Evolutionary conservation across 2,113 vertebrate species (phyloP).

Genomic region (Falcunculus frontatus): DNA sequence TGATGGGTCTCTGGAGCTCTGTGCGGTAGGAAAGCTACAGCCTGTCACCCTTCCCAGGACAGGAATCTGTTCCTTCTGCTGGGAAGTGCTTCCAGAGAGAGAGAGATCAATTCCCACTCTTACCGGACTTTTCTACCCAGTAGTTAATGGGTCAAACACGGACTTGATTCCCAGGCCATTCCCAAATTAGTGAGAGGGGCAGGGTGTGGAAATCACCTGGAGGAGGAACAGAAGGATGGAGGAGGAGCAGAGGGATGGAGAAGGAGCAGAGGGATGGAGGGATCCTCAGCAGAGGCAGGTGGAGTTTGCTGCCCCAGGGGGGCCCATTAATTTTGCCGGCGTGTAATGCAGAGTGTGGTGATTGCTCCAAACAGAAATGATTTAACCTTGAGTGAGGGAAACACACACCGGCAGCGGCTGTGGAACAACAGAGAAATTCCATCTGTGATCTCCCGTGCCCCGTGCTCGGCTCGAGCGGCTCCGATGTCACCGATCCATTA

Average conservation of each 20-base stretch:
- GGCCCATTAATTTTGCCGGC: background rate
- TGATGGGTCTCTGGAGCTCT: background rate
- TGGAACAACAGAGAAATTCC: constrained; percentile 21
- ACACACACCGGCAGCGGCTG: background rate
- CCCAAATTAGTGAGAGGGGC: background rate
- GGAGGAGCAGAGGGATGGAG: background rate
- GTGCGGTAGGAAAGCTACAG: background rate
- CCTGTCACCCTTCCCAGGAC: background rate
- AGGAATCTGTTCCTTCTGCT: background rate
- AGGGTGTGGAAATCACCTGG: background rate
- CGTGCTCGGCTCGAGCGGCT: background rate
- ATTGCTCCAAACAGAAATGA: constrained; percentile 18
- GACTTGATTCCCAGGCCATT: background rate
- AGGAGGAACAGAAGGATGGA: background rate
- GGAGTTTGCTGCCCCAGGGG: background rate
- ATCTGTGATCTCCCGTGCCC: constrained; percentile 5
- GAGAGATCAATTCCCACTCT: background rate
- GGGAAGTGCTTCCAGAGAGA: background rate
- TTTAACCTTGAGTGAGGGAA: constrained; percentile 53
- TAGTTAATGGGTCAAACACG: background rate
- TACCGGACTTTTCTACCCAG: background rate
- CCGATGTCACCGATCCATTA: background rate
- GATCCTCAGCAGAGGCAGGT: background rate
- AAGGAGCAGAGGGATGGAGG: background rate
- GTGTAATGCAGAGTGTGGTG: background rate